Conservation (phyloP, 2,113 vertebrate genomes). For the Strigops habroptila region DNA sequence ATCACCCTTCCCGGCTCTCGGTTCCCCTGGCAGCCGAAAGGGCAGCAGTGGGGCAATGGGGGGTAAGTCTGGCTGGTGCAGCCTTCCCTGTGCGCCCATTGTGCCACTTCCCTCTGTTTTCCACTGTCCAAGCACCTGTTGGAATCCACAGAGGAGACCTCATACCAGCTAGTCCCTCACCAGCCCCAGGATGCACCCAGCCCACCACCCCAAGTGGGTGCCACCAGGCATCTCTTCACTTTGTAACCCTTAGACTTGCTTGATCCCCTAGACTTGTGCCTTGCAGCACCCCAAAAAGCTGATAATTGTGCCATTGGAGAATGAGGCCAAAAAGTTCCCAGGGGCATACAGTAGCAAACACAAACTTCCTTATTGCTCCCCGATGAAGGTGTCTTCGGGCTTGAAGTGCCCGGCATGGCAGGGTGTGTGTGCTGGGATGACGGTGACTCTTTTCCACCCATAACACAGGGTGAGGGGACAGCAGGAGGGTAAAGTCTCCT, state of each 20-base stretch:
- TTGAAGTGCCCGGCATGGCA: background rate
- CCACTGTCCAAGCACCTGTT: background rate
- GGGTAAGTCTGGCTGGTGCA: background rate
- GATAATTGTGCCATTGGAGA: background rate
- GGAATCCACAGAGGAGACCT: background rate
- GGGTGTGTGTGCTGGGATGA: fast-evolving
- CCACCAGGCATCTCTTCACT: background rate
- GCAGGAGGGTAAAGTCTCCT: background rate
- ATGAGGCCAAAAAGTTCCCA: fast-evolving
- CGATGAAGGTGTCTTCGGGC: fast-evolving
- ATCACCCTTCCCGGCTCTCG: fast-evolving
- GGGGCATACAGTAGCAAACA: fast-evolving
- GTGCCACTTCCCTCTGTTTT: background rate
- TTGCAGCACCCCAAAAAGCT: background rate
- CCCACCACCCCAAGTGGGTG: background rate
- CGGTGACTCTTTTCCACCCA: background rate
- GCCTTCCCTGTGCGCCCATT: background rate
- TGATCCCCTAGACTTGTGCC: fast-evolving
- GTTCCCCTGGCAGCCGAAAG: background rate
- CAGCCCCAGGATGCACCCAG: fast-evolving
- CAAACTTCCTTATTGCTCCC: background rate
- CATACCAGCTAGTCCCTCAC: background rate
- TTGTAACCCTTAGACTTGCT: background rate
- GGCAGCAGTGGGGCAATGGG: background rate
- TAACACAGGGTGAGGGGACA: background rate